Base-by-base conservation (phyloP, 2,797 vertebrate species). In the Toxotes lorentzi region DNA sequence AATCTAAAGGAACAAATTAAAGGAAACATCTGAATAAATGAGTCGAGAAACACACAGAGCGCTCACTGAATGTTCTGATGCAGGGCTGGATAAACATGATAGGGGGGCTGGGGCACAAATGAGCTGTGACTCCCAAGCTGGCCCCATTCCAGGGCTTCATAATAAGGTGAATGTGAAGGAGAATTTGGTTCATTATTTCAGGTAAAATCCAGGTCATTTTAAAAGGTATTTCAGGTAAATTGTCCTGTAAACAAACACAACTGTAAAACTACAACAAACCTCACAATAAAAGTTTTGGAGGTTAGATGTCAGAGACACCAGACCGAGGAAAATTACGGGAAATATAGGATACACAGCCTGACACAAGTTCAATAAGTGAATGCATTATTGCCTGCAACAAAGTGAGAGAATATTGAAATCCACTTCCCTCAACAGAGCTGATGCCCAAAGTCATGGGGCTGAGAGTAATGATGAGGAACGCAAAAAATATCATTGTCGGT, bases 391-490 rank as follows among this genome's bases (percentile, higher is more conserved):
- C 79, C 60, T 30, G 24, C 32, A 27, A 62, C 47, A 60, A 65
- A 76, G 43, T 51, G 34, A 75, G 62, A 65, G 24, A 59, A 78
- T 71, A 86, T 76, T 78, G 63, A 85, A 76, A 73, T 59, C 40
- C 43, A 63, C 47, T 66, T 76, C 8, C 47, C 35, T 80, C 50
- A 35, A 56, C 58, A 56, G 62, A 78, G 64, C 14, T 21, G n/a
- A 41, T 7, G 48, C 67, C 5, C 13, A 51, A 66, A 84, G 65
- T 50, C 54, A 54, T 7, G 12, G 13, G 35, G 35, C 34, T 53
- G 34, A 11, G 70, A 71, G 38, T 75, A 78, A 85, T 76, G 83
- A 30, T 5, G 70, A 68, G 56, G 80, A 87, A 83, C 72, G 16
- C 30, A 21, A 47, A 67, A 30, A 50, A 65, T 19, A 32, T 79